Evolutionary conservation across 2,113 vertebrate genomes (phyloP).

Genomic region (Tupaia chinensis): DNA sequence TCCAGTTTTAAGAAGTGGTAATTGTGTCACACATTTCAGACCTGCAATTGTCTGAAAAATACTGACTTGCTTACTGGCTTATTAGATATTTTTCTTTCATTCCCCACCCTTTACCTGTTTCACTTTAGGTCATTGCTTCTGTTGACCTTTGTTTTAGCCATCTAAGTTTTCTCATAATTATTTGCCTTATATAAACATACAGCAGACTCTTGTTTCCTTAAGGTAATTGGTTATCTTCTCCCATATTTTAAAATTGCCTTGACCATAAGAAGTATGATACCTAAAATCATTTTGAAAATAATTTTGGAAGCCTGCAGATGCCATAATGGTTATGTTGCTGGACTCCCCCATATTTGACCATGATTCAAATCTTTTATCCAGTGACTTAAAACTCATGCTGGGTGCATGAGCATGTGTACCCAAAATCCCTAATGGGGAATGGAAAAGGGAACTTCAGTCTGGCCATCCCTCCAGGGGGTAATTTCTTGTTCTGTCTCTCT

Average conservation of each 20-base stretch:
- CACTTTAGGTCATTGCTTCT: background rate
- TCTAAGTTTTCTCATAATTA: background rate
- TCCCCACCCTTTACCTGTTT: too few relatives aligned
- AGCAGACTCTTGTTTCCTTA: background rate
- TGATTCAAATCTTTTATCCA: too few relatives aligned
- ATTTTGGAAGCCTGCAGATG: background rate
- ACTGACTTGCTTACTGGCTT: background rate
- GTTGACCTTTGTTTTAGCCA: background rate
- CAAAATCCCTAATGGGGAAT: too few relatives aligned
- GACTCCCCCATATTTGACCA: too few relatives aligned
- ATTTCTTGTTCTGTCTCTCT: too few relatives aligned
- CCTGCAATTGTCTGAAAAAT: background rate
- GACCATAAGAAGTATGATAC: background rate
- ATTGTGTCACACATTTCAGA: background rate
- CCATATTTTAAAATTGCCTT: background rate
- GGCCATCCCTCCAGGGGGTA: too few relatives aligned
- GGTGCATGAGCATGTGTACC: too few relatives aligned
- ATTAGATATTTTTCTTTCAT: background rate
- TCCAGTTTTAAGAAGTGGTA: background rate
- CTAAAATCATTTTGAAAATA: constrained; percentile 31
- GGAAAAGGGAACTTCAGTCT: too few relatives aligned
- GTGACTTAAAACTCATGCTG: too few relatives aligned
- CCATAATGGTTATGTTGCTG: too few relatives aligned
- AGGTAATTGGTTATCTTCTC: background rate
- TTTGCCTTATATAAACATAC: background rate